Percentiles rank a stretch among this genome's conserved stretches.
Conservation (phyloP, 2,888 invertebrate species). For the Parnassius apollo region DNA sequence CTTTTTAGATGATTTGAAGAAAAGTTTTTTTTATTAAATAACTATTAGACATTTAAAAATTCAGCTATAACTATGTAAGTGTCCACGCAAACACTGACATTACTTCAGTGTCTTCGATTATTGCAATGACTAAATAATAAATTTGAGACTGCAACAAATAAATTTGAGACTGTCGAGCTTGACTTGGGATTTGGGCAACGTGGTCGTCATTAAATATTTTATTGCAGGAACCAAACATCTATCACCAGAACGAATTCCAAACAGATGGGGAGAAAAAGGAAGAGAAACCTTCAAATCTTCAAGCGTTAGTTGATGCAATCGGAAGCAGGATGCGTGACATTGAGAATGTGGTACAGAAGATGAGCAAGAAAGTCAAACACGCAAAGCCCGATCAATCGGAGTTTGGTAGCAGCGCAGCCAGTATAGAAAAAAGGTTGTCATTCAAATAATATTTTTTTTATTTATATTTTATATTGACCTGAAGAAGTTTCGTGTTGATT, state of each 20-base stretch:
- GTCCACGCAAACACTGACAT: too few species aligned
- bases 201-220: neutral
- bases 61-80: too few species aligned
- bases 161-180: too few species aligned
- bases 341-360: slow-evolving; percentile 61
- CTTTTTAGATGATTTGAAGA: too few species aligned
- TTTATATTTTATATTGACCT: too few species aligned
- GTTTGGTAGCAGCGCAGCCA: slow-evolving; percentile 30
- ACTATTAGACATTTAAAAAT: too few species aligned
- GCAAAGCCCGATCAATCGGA: slow-evolving; percentile 31
- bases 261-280: slow-evolving; percentile 42
- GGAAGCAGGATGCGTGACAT: slow-evolving; percentile 69
- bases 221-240: neutral
- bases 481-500: too few species aligned
- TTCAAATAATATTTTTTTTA: neutral
- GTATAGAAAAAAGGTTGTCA: slow-evolving; percentile 49
- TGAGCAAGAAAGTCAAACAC: slow-evolving; percentile 64
- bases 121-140: too few species aligned
- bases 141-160: too few species aligned
- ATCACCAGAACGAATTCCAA: slow-evolving; percentile 27
- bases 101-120: too few species aligned
- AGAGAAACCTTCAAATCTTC: slow-evolving; percentile 50
- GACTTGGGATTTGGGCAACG: too few species aligned
- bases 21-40: too few species aligned
- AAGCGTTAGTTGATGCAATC: slow-evolving; percentile 68